A percentile compares a stretch with the other conserved stretches of the same genome.
phyloP scores from a whole-genome alignment of 2,888 invertebrate species.

The Lysandra coridon region DNA sequence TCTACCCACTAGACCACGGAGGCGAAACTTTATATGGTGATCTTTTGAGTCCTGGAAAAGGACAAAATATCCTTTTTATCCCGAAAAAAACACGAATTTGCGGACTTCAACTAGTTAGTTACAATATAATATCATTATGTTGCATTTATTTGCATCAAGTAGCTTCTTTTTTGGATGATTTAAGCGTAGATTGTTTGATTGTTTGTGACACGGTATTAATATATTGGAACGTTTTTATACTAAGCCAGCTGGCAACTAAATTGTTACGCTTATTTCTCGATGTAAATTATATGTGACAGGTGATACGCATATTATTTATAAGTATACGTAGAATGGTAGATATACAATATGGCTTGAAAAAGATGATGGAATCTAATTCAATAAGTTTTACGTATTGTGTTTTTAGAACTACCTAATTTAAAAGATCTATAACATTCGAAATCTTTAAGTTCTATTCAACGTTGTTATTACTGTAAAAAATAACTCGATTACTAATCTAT shows the following conservation, averaged over 20 bases:
- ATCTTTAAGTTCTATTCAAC: no score
- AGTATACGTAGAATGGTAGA: background rate
- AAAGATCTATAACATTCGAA: no score
- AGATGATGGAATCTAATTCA: background rate
- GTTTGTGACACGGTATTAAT: constrained; percentile 2
- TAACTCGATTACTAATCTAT: no score
- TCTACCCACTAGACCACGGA: no score
- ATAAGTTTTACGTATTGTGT: background rate
- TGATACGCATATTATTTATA: constrained; percentile 1
- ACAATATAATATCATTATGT: no score
- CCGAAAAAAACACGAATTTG: no score
- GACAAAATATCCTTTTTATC: no score
- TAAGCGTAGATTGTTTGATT: background rate
- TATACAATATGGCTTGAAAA: background rate
- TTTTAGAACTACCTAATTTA: no score
- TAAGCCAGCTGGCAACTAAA: constrained; percentile 16
- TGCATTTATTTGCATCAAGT: background rate
- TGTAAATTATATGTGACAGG: constrained; percentile 15
- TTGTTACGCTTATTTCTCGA: background rate
- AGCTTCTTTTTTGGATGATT: background rate
- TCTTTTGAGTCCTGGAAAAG: no score
- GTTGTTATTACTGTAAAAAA: no score
- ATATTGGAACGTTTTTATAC: constrained; percentile 15
- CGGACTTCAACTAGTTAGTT: no score
- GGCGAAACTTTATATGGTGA: no score